Percentiles rank a stretch among this genome's conserved stretches.
Evolutionary conservation across 2,888 invertebrate species (phyloP).

Genomic region (Eupithecia centaureata): DNA sequence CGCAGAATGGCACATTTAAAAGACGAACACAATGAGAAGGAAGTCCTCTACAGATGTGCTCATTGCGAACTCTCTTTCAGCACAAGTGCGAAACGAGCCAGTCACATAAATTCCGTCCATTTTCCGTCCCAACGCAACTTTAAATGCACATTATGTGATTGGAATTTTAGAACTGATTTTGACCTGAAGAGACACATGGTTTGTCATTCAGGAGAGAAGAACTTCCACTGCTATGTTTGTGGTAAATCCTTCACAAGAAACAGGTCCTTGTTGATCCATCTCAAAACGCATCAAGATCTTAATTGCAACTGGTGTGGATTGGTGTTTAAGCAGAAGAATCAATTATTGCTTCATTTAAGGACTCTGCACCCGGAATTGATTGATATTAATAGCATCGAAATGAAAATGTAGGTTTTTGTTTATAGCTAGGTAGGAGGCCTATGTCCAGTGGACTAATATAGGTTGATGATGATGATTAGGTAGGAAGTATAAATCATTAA

Average conservation of each 20-base stretch:
- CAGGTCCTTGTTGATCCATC: slow-evolving; percentile 63
- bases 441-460: too few species aligned
- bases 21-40: slow-evolving; percentile 67
- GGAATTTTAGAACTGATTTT: slow-evolving; percentile 71
- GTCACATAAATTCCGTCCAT: slow-evolving; percentile 66
- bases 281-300: slow-evolving; percentile 68
- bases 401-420: slow-evolving; percentile 36
- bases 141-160: slow-evolving; percentile 66
- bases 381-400: slow-evolving; percentile 47
- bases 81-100: slow-evolving; percentile 70
- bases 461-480: neutral
- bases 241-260: slow-evolving; percentile 68
- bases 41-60: slow-evolving; percentile 66
- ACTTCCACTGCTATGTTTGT: slow-evolving; percentile 67
- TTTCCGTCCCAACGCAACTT: slow-evolving; percentile 65
- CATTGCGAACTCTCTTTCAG: slow-evolving; percentile 71
- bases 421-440: neutral
- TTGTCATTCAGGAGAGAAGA: slow-evolving; percentile 68
- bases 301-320: slow-evolving; percentile 63
- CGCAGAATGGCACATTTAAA: slow-evolving; percentile 74
- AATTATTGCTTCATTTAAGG: slow-evolving; percentile 57
- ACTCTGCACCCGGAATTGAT: slow-evolving; percentile 55
- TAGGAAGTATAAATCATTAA: too few species aligned
- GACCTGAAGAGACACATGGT: slow-evolving; percentile 74
- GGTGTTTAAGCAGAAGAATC: slow-evolving; percentile 57